Evolutionary conservation across 2,888 invertebrate genomes (phyloP), one percentile per base, ranked within the genome.

Genomic region (Thera britannica): DNA sequence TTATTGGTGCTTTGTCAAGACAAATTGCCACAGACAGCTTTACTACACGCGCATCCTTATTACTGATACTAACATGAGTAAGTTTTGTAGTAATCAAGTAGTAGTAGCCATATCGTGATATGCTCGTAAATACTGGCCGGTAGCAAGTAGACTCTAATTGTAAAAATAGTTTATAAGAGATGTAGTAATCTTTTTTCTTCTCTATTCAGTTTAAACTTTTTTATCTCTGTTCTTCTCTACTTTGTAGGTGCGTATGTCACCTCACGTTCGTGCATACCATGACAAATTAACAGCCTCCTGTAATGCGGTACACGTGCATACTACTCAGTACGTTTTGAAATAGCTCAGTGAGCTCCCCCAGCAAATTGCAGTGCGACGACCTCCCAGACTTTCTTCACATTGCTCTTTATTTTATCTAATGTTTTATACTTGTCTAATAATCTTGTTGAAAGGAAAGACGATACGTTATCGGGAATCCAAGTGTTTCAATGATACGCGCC

Each of bases 341-440:
- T 82, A 65, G 55, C 58, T 68, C 55, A 44, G 72, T 75, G 72
- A 75, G 79, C 79, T 82, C 86, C 82, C 85, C 83, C 79, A 78
- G 79, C 80, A 71, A 80, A 85, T 83, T 72, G 76, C 77, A 72
- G 90, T 83, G 76, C 90, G 84, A 84, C 86, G 90, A 90, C 88
- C 90, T 72, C 73, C 23, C 5, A 57, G 54, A 52, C 65, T 68
- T 66, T 55, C 58, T 62, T 35, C 35, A 59, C 38, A 23, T 56
- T 48, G 56, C 60, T 71, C 60, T 69, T 69, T 69, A 72, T 68
- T 62, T 52, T 69, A 66, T 35, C 71, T 65, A 70, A 62, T 67
- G 65, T 71, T 67, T 68, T 56, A 23, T 60, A 60, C 54, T 65
- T 67, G 58, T 70, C 72, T 72, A 63, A 58, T 62, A 65, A 62